Base-by-base conservation (phyloP, 1,140 invertebrate genomes). In the Lutraria rhynchaena region DNA sequence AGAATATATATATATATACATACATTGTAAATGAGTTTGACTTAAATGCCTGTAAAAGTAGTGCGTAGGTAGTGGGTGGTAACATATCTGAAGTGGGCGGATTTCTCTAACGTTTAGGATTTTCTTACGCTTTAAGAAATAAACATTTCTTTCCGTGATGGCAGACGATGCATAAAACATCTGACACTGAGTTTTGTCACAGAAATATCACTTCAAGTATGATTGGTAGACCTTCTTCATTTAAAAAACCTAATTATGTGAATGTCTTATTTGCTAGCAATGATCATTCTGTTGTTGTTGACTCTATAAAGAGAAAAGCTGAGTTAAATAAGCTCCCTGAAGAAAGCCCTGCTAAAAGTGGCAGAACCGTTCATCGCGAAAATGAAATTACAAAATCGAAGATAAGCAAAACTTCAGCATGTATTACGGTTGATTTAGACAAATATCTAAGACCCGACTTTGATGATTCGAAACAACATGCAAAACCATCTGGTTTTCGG, bases 211-310 rank as follows among this genome's bases (percentile, higher is more conserved):
- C 5, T 41, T 41, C 5, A 63, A 63, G 35, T 5, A 63, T 63
- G 60, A 63, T 37, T 33, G 60, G 60, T 22, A 35, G 60, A 5
- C 60, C 31, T 2, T 37, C 35, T 5, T 41, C 15, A 15, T 37
- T 22, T 35, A 24, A 63, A 24, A 22, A 33, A 22, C 35, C 60
- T 24, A 63, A 41, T 24, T 63, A 63, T 33, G 60, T 63, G n/a
- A 63, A 63, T 33, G 60, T 63, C 22, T 63, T 33, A 35, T 63
- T 37, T 44, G 60, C 60, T 27, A 57, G 55, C 22, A 57, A 27
- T 27, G 24, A 22, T 24, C n/a, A 22, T 57, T 27, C 13, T 57
- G 55, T 27, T 9, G 27, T 27, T 27, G 55, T 1, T 27, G 24
- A 13, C 19, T 3, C 27, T 22, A 9, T 2, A 57, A 27, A 24